Conservation (phyloP, 2,113 vertebrate species). For the Chrysemys picta region DNA sequence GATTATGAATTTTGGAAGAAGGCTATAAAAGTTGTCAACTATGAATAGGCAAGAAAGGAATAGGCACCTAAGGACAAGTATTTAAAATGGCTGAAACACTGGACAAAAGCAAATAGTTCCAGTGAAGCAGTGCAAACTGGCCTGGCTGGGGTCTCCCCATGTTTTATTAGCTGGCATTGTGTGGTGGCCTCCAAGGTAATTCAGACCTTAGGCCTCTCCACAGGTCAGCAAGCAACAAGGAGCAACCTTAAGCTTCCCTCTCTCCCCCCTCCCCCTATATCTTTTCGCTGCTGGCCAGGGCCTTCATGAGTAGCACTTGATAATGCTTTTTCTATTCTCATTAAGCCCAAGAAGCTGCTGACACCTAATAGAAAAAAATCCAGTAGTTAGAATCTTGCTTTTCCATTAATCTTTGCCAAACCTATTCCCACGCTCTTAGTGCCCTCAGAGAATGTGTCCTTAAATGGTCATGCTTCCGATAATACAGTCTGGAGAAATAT, state of each 20-base stretch:
- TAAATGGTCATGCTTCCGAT: conserved; percentile 33
- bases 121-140: background rate
- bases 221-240: background rate
- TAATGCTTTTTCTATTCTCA: background rate
- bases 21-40: no score
- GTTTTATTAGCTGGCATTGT: background rate
- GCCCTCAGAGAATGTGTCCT: conserved; percentile 11
- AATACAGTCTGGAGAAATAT: conserved; percentile 27
- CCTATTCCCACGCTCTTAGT: background rate
- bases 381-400: background rate
- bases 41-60: no score
- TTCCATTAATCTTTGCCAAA: conserved; percentile 18
- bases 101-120: background rate
- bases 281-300: background rate
- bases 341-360: background rate
- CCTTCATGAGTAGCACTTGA: background rate
- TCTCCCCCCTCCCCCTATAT: background rate
- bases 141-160: background rate
- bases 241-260: background rate
- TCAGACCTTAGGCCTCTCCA: background rate
- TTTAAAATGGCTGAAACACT: background rate
- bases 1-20: no score
- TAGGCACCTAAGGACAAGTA: background rate
- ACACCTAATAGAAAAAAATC: background rate
- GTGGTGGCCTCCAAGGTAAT: background rate